Conservation (phyloP, 2,113 vertebrate genomes). For the Sinocyclocheilus anophthalmus region DNA sequence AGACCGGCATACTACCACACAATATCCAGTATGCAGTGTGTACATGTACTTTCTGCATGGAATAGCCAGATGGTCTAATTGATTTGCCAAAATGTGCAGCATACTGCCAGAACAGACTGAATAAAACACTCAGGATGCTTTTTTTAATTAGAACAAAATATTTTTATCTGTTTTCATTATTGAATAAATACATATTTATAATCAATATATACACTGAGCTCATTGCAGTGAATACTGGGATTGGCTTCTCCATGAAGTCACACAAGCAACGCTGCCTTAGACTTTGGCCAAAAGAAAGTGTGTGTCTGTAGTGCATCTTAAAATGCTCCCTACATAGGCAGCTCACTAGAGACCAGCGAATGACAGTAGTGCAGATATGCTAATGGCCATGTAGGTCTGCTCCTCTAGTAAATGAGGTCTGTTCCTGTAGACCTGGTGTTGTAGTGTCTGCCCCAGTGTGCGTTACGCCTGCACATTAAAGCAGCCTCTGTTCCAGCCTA, state of each 20-base stretch:
- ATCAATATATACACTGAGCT: neutral
- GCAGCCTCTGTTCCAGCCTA: constrained; percentile 61
- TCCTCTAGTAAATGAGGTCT: constrained; percentile 30
- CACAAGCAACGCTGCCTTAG: neutral
- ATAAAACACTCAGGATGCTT: neutral
- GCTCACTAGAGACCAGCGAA: neutral
- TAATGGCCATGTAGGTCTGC: neutral
- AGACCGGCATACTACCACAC: neutral
- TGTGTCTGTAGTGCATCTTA: neutral
- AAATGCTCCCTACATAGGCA: neutral
- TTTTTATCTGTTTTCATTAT: neutral
- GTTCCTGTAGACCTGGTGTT: constrained; percentile 59
- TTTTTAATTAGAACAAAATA: constrained; percentile 1
- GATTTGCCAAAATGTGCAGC: neutral
- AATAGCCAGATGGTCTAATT: neutral
- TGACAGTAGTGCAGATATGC: neutral
- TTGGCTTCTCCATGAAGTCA: neutral
- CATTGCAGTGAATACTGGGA: neutral
- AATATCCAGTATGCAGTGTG: neutral
- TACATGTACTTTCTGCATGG: neutral
- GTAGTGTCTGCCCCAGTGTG: constrained; percentile 59
- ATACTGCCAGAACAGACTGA: neutral
- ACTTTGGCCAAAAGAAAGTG: neutral
- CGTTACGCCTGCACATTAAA: constrained; percentile 44
- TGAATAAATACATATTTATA: neutral